Percentiles rank a stretch among this genome's conserved stretches.
phyloP scores from a whole-genome alignment of 2,113 vertebrate species.

The Hypocryptadius cinnamomeus region DNA sequence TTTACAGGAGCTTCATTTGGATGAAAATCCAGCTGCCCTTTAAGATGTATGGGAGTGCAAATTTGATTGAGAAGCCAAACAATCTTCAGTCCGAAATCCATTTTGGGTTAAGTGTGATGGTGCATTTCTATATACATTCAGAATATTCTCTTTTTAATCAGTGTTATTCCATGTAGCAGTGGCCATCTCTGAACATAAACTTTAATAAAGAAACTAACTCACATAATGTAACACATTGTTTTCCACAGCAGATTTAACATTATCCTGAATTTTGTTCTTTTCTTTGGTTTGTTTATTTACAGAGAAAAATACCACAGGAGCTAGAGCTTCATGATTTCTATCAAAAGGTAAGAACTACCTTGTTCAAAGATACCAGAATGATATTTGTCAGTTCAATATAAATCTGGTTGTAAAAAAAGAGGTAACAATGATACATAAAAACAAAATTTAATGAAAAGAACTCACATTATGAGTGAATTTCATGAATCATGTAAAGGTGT shows the following conservation, averaged over 20 bases:
- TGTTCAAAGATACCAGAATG: conserved; percentile 26
- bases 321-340: neutral
- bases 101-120: neutral
- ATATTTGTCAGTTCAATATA: conserved; percentile 37
- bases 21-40: neutral
- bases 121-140: neutral
- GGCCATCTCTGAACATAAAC: neutral
- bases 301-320: neutral
- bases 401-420: neutral
- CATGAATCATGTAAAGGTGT: conserved; percentile 59
- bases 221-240: neutral
- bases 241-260: conserved; percentile 9
- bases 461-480: conserved; percentile 33
- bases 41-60: neutral
- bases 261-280: neutral
- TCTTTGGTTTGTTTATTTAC: neutral
- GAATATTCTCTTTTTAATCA: neutral
- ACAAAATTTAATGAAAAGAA: conserved; percentile 63
- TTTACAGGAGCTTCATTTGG: neutral
- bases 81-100: neutral
- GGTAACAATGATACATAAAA: conserved; percentile 44
- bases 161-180: neutral
- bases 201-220: neutral
- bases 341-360: conserved; percentile 15
- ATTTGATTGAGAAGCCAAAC: neutral